Base-by-base conservation (phyloP, 53 echinoderm and acorn worm species). In the Antedon mediterranea region DNA sequence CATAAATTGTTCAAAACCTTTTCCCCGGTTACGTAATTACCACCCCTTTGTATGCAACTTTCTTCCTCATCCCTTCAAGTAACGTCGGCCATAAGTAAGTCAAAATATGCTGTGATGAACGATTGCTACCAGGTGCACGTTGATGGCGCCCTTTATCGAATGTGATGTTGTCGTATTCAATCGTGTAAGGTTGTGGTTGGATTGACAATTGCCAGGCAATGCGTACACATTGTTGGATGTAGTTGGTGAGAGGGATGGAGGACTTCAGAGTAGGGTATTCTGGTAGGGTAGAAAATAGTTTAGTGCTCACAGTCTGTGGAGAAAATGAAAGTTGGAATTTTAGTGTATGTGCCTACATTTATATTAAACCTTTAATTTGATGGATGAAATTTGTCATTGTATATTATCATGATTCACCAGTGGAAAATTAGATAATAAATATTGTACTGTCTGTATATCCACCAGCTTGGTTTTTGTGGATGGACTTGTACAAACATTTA, bases 11-110 rank as follows among this genome's bases (percentile, higher is more conserved):
- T n/a, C n/a, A n/a, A n/a, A n/a, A n/a, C n/a, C n/a, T n/a, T n/a
- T n/a, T n/a, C n/a, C n/a, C n/a, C n/a, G 41, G 23, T 87, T 71
- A 93, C 29, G 97, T 95, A 0, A 88, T 43, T 5, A 95, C 97
- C 31, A 95, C 89, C 15, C 97, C 97, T 74, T 85, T 95, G 73
- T 92, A 91, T 14, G 92, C 89, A 80, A 86, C 89, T 72, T 86
- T 78, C 8, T 81, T 85, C 13, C 79, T 89, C 34, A 71, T 43
- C 6, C 81, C 81, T 73, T 89, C 97, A 5, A 95, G 73, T 71
- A 95, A 76, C 26, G 89, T 85, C 0, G 97, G 97, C 97, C 97
- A 95, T 0, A 92, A 84, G 72, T 92, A 90, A 28, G 79, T 74
- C 87, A 81, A 86, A 30, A 95, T 81, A 20, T 75, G 32, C 0